Conservation (phyloP, 2,797 vertebrate species). For the Carduelis carduelis region DNA sequence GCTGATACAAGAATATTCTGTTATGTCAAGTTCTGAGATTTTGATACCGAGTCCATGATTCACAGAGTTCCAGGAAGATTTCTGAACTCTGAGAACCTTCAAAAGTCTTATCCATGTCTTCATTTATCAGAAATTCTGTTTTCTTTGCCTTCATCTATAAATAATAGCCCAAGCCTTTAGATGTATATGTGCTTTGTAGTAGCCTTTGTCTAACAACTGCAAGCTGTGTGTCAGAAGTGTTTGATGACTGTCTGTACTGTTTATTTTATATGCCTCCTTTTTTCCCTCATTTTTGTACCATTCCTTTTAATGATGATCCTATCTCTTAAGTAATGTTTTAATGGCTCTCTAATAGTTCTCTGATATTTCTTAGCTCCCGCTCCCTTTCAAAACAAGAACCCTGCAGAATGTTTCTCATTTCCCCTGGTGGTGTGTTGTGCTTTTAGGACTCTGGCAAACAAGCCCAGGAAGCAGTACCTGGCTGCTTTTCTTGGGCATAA, state of each 20-base stretch:
- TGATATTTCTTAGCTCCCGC: neutral
- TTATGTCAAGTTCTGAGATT: neutral
- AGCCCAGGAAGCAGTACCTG: neutral
- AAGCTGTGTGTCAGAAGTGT: neutral
- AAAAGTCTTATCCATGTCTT: neutral
- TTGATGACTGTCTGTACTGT: neutral
- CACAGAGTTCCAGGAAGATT: neutral
- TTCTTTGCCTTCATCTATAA: neutral
- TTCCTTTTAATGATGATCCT: neutral
- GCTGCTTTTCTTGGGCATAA: neutral
- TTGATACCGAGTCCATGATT: neutral
- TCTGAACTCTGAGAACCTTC: neutral
- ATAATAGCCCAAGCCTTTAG: neutral
- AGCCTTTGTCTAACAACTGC: neutral
- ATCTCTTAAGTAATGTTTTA: neutral
- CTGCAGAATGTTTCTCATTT: neutral
- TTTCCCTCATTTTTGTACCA: neutral
- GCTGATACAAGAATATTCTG: neutral
- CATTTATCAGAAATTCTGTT: neutral
- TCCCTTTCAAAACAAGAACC: neutral
- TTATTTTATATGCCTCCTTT: neutral
- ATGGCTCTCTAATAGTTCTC: neutral
- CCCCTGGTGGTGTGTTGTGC: neutral
- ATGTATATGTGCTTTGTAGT: rapidly evolving
- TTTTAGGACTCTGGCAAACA: neutral